These are phyloP conservation scores for Leptinotarsa peninsularis DNA, from an alignment of 2,888 invertebrate genomes.

Conservation along the genomic window DNA sequence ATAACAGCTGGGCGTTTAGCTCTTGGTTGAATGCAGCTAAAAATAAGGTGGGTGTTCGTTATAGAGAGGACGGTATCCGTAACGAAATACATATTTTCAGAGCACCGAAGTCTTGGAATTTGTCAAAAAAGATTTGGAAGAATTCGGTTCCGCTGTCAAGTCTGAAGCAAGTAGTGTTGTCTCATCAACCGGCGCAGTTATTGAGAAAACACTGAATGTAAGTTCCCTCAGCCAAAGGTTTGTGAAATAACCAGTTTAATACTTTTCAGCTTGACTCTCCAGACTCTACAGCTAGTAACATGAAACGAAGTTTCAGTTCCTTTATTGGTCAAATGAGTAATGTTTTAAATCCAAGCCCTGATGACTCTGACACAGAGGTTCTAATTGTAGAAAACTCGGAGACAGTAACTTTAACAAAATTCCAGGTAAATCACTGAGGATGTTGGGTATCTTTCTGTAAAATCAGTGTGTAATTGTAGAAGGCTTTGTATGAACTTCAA, in stretches of 20 bases:
- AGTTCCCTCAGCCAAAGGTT: constrained; percentile 30
- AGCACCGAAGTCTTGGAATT: constrained; percentile 81
- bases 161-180: constrained; percentile 78
- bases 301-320: constrained; percentile 79
- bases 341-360: constrained; percentile 76
- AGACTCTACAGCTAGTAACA: constrained; percentile 77
- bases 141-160: constrained; percentile 79
- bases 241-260: neutral
- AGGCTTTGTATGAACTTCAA: constrained; percentile 78
- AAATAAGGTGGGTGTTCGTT: constrained; percentile 59
- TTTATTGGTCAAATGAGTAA: constrained; percentile 80
- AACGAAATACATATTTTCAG: constrained; percentile 63
- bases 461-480: constrained; percentile 59
- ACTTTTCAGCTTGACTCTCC: constrained; percentile 75
- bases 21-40: constrained; percentile 66
- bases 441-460: constrained; percentile 1
- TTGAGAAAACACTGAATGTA: constrained; percentile 79
- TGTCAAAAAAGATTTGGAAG: constrained; percentile 81
- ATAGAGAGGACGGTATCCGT: constrained; percentile 4
- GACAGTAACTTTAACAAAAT: constrained; percentile 74
- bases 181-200: constrained; percentile 74
- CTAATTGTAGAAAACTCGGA: constrained; percentile 75
- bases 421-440: constrained; percentile 63
- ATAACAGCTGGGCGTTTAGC: constrained; percentile 63
- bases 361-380: constrained; percentile 79